A percentile compares a stretch with the other conserved stretches of the same genome.
Evolutionary conservation across 1,140 invertebrate species (phyloP).

Genomic region (Helicorthomorpha holstii): DNA sequence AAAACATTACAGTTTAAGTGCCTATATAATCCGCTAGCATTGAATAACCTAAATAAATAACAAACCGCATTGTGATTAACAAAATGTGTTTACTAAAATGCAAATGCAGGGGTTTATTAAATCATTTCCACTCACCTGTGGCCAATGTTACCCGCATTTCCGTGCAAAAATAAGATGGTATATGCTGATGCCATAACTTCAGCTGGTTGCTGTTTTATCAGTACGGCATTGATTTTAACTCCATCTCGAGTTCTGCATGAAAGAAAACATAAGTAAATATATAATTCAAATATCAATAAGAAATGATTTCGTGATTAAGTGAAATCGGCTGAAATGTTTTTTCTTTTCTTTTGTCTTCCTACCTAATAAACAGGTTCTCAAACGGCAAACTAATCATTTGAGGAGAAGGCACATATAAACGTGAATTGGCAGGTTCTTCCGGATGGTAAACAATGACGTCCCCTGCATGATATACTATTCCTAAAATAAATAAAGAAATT

Average conservation of each 20-base stretch:
- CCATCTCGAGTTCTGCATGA: slow-evolving; percentile 45
- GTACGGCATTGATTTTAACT: slow-evolving; percentile 63
- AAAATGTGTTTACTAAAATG: not conserved
- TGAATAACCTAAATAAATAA: slow-evolving; percentile 38
- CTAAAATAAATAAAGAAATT: slow-evolving; percentile 28
- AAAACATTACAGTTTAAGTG: slow-evolving; percentile 67
- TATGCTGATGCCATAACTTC: slow-evolving; percentile 43
- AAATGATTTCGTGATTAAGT: not conserved
- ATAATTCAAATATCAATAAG: not conserved
- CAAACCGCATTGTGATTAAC: not conserved
- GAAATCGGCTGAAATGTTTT: slow-evolving; percentile 1
- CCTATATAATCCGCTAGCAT: slow-evolving; percentile 58
- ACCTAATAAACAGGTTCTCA: slow-evolving; percentile 56
- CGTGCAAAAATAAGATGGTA: slow-evolving; percentile 80
- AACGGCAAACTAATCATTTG: slow-evolving; percentile 63
- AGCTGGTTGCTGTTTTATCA: slow-evolving; percentile 53
- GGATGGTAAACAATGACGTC: slow-evolving; percentile 77
- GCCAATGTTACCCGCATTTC: slow-evolving; percentile 92
- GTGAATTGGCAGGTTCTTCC: slow-evolving; percentile 65
- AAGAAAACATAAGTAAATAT: not conserved
- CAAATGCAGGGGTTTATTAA: not conserved
- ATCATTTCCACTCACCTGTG: slow-evolving; percentile 42
- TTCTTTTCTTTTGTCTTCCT: slow-evolving; percentile 1
- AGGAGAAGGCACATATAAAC: slow-evolving; percentile 68
- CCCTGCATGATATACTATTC: slow-evolving; percentile 63